Conservation (phyloP, 2,888 invertebrate species). For the Leucozona laternaria region DNA sequence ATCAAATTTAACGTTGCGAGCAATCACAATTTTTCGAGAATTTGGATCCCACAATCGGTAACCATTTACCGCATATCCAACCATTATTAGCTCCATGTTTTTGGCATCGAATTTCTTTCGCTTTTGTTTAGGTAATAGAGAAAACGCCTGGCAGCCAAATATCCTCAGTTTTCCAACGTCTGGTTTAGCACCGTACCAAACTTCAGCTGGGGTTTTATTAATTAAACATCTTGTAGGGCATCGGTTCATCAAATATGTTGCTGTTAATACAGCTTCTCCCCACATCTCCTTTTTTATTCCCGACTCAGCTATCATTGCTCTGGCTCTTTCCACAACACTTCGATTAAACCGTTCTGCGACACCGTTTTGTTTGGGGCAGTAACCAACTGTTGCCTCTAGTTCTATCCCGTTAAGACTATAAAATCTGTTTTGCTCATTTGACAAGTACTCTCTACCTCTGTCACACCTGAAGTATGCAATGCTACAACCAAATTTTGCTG, state of each 20-base stretch:
- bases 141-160: constrained; percentile 75
- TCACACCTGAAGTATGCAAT: neutral
- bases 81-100: constrained; percentile 33
- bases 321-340: neutral
- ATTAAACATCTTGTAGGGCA: neutral
- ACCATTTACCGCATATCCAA: constrained; percentile 56
- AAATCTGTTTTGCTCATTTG: neutral
- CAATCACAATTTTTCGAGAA: too few relatives aligned
- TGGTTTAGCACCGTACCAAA: constrained; percentile 61
- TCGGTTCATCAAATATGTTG: neutral
- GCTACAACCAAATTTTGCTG: neutral
- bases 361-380: neutral
- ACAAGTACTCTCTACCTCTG: neutral
- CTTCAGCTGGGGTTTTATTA: constrained; percentile 66
- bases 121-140: constrained; percentile 70
- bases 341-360: neutral
- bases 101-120: constrained; percentile 66
- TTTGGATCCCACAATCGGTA: too few relatives aligned
- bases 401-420: neutral
- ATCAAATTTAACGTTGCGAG: constrained; percentile 52
- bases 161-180: constrained; percentile 65
- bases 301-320: neutral
- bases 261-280: neutral
- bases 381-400: neutral
- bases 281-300: neutral